Evolutionary conservation across 2,113 vertebrate genomes (phyloP).

Genomic region (Tachysurus vachellii): DNA sequence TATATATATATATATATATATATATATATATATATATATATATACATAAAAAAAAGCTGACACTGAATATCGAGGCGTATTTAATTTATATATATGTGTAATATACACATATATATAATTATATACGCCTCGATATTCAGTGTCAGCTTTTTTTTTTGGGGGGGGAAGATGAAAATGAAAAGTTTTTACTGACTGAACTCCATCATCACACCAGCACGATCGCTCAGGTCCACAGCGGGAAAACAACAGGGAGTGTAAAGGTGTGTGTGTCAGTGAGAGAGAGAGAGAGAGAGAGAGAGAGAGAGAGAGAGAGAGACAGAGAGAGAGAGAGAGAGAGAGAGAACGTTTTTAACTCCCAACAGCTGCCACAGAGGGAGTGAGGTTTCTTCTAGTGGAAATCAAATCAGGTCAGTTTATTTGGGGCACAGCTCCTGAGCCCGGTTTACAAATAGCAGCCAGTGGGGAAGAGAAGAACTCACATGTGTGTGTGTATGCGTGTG

Average conservation of each 20-base stretch:
- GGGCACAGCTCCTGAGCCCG: constrained; percentile 50
- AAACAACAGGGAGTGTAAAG: constrained; percentile 25
- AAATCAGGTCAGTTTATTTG: constrained; percentile 56
- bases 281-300: neutral
- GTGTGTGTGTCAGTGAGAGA: neutral
- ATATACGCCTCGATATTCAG: neutral
- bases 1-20: too few relatives aligned
- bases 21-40: too few relatives aligned
- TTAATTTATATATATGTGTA: too few relatives aligned
- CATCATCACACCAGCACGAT: constrained; percentile 32
- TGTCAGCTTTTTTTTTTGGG: neutral
- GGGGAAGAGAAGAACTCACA: constrained; percentile 32
- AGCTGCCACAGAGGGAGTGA: constrained; percentile 47
- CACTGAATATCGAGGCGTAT: too few relatives aligned
- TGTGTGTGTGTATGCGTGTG: neutral
- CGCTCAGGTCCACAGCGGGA: constrained; percentile 26
- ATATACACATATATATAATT: neutral
- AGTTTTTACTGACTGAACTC: constrained; percentile 14
- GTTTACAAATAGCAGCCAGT: constrained; percentile 57
- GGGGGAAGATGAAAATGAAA: neutral
- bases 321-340: neutral
- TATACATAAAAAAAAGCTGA: too few relatives aligned
- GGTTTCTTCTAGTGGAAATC: constrained; percentile 58
- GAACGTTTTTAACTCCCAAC: constrained; percentile 50
- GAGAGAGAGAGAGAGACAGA: neutral